Percentiles rank a stretch among this genome's conserved stretches.
Conservation (phyloP, 1,140 invertebrate species). For the Dreissena polymorpha region DNA sequence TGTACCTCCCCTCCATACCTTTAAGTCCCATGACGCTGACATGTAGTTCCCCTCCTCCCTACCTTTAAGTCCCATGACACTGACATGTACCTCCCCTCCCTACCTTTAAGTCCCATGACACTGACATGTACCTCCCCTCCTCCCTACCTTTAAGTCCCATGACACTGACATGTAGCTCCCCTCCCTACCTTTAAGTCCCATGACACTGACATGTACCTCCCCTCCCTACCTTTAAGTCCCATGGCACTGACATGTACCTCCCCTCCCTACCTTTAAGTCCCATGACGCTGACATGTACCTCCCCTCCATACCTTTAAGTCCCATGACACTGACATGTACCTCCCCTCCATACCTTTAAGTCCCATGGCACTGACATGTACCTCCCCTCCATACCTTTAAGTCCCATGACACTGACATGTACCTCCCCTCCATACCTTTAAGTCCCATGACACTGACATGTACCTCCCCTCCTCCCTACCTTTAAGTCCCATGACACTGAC, state of each 20-base stretch:
- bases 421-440: slow-evolving; percentile 86
- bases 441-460: slow-evolving; percentile 96
- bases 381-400: slow-evolving; percentile 88
- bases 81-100: no score
- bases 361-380: slow-evolving; percentile 95
- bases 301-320: slow-evolving; percentile 93
- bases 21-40: no score
- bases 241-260: no score
- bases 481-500: slow-evolving; percentile 98
- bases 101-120: no score
- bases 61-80: no score
- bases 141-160: slow-evolving; percentile 93
- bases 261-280: slow-evolving; percentile 91
- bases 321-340: slow-evolving; percentile 93
- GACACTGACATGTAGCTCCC: slow-evolving; percentile 90
- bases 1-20: no score
- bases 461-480: slow-evolving; percentile 81
- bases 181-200: slow-evolving; percentile 96
- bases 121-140: no score
- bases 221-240: slow-evolving; percentile 82
- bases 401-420: slow-evolving; percentile 95
- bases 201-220: slow-evolving; percentile 90
- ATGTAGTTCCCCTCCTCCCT: no score
- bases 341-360: slow-evolving; percentile 88
- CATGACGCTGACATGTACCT: slow-evolving; percentile 92